Conservation (phyloP, 2,888 invertebrate species). For the Dynastes tityus region DNA sequence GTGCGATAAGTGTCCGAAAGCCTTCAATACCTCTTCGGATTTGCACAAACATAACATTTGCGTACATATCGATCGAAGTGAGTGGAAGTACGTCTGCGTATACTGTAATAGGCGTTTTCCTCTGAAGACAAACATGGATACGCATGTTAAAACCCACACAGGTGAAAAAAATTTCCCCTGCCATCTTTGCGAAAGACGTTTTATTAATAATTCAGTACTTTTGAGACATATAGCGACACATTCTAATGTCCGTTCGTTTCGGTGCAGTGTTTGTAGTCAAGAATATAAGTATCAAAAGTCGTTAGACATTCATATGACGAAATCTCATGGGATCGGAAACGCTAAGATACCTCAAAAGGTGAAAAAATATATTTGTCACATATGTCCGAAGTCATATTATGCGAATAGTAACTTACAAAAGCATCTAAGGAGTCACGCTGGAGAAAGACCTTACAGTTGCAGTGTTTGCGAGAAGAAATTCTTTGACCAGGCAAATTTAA, state of each 20-base stretch:
- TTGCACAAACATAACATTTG: constrained; percentile 66
- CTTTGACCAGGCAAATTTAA: constrained; percentile 73
- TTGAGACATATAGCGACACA: constrained; percentile 64
- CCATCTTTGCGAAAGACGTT: constrained; percentile 64
- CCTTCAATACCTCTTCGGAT: constrained; percentile 66
- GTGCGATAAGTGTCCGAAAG: constrained; percentile 65
- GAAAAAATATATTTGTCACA: constrained; percentile 69
- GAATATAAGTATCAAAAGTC: constrained; percentile 73
- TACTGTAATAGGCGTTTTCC: constrained; percentile 64
- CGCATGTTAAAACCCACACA: constrained; percentile 65
- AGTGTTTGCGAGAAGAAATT: constrained; percentile 63
- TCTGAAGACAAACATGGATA: constrained; percentile 64
- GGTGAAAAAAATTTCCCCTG: constrained; percentile 65
- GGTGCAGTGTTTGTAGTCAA: constrained; percentile 72
- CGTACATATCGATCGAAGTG: constrained; percentile 63
- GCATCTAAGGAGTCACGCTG: constrained; percentile 64
- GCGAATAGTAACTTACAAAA: constrained; percentile 65
- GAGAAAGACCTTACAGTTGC: constrained; percentile 64
- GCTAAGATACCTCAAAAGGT: constrained; percentile 71
- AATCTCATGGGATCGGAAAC: constrained; percentile 70
- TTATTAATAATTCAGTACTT: constrained; percentile 63
- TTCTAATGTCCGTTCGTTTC: constrained; percentile 61
- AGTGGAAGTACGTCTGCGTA: constrained; percentile 65
- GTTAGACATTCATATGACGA: constrained; percentile 73
- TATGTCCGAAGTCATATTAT: constrained; percentile 64